Conservation (phyloP, 2,888 invertebrate genomes). For the Coelinius sp. region DNA sequence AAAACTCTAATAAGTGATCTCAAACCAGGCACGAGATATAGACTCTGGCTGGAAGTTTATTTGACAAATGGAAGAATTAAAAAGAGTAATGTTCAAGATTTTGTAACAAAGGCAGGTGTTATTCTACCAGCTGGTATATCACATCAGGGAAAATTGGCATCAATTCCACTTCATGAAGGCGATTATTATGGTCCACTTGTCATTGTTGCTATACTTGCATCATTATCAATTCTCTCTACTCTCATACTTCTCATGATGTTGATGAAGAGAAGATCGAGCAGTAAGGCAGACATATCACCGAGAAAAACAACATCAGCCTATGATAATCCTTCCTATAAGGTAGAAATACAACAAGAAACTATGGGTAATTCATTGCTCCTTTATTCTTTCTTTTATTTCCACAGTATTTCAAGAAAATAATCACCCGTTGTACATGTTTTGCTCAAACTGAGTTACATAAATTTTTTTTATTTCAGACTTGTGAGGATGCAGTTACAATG, state of each 20-base stretch:
- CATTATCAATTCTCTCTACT: constrained; percentile 86
- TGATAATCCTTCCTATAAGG: constrained; percentile 95
- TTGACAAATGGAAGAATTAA: constrained; percentile 91
- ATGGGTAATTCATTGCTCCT: constrained; percentile 78
- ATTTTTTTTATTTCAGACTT: constrained; percentile 61
- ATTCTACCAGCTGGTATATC: constrained; percentile 71
- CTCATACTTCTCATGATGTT: constrained; percentile 85
- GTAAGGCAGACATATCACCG: constrained; percentile 85
- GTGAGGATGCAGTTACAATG: constrained; percentile 64
- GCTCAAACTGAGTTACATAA: not conserved
- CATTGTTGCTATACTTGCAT: constrained; percentile 89
- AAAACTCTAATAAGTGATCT: constrained; percentile 79
- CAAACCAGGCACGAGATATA: constrained; percentile 86
- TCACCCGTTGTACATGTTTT: not conserved
- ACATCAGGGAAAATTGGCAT: constrained; percentile 75
- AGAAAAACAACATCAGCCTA: constrained; percentile 90
- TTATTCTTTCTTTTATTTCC: constrained; percentile 36
- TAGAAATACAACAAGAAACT: constrained; percentile 92
- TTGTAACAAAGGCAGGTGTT: constrained; percentile 84
- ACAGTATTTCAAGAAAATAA: not conserved
- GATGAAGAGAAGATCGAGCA: constrained; percentile 78
- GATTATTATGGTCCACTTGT: constrained; percentile 92
- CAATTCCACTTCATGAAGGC: constrained; percentile 74
- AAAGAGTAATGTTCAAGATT: constrained; percentile 90
- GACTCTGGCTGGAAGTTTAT: constrained; percentile 91